A percentile compares a stretch with the other conserved stretches of the same genome.
Conservation (phyloP, 2,888 invertebrate genomes). For the Rhodophaea formosa region DNA sequence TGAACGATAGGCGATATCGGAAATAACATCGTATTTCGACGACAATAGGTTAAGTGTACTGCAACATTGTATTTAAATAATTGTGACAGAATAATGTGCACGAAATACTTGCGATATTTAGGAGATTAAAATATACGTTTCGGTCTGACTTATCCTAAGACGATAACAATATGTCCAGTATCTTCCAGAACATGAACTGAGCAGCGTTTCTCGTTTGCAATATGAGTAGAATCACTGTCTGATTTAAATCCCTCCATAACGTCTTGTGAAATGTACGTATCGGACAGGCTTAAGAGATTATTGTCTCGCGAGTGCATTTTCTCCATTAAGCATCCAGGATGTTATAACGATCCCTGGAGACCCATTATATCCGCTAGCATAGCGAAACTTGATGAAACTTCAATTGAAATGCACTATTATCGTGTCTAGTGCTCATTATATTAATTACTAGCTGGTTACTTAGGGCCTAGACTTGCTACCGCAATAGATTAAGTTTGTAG, state of each 20-base stretch:
- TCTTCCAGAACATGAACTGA: too few species aligned
- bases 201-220: too few species aligned
- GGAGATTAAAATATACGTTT: background rate
- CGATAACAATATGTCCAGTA: too few species aligned
- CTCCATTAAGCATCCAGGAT: conserved; percentile 17
- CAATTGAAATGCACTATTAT: conserved; percentile 16
- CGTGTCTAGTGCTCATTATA: conserved; percentile 14
- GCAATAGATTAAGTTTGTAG: background rate
- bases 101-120: background rate
- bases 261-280: conserved; percentile 4
- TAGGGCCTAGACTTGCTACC: background rate
- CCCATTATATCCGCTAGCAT: conserved; percentile 12
- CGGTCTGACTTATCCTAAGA: background rate
- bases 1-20: conserved; percentile 43
- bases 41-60: conserved; percentile 39
- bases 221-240: background rate
- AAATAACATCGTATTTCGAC: conserved; percentile 56
- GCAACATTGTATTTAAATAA: conserved; percentile 24
- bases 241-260: background rate
- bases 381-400: conserved; percentile 13
- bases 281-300: conserved; percentile 10
- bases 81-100: conserved; percentile 18
- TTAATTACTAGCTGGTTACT: conserved; percentile 11
- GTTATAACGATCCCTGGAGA: conserved; percentile 14
- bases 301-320: conserved; percentile 14